Conservation (phyloP, 2,113 vertebrate genomes). For the Psettodes erumei region DNA sequence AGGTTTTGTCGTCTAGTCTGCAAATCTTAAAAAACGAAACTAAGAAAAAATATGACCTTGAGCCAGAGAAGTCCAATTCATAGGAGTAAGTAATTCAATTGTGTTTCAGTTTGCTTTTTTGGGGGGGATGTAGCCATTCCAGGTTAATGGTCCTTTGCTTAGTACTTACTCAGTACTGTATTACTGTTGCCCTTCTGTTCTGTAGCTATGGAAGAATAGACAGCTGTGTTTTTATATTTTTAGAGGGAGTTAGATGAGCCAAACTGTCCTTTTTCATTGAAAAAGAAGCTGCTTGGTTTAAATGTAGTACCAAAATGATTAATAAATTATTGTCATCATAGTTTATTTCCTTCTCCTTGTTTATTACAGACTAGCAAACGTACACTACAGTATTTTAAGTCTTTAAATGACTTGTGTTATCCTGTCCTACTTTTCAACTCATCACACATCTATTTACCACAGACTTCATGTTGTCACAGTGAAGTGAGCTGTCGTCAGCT, state of each 20-base stretch:
- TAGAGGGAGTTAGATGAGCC: constrained; percentile 9
- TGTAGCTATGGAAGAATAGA: constrained; percentile 9
- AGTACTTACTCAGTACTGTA: constrained; percentile 23
- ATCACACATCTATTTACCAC: too few relatives aligned
- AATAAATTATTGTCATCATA: constrained; percentile 46
- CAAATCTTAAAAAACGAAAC: neutral
- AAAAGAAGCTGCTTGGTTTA: constrained; percentile 3
- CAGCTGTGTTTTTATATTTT: constrained; percentile 33
- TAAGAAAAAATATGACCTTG: constrained; percentile 4
- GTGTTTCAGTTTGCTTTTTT: constrained; percentile 11
- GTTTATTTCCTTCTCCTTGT: constrained; percentile 32
- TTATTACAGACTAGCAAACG: constrained; percentile 29
- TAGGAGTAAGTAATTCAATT: constrained; percentile 6
- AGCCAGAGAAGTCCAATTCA: constrained; percentile 4
- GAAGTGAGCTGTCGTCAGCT: constrained; percentile 44
- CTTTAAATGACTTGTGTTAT: neutral
- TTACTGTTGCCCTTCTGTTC: constrained; percentile 23
- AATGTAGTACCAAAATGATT: constrained; percentile 32
- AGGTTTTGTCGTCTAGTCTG: neutral
- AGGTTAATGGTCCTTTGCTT: constrained; percentile 34
- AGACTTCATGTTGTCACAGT: constrained; percentile 32
- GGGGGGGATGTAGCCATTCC: too few relatives aligned
- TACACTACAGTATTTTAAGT: constrained; percentile 9
- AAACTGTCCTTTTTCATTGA: neutral
- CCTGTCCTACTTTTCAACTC: constrained; percentile 21